Evolutionary conservation across 2,113 vertebrate species (phyloP), one percentile per base, ranked within the genome.

Genomic region (Antechinus stuartii): DNA sequence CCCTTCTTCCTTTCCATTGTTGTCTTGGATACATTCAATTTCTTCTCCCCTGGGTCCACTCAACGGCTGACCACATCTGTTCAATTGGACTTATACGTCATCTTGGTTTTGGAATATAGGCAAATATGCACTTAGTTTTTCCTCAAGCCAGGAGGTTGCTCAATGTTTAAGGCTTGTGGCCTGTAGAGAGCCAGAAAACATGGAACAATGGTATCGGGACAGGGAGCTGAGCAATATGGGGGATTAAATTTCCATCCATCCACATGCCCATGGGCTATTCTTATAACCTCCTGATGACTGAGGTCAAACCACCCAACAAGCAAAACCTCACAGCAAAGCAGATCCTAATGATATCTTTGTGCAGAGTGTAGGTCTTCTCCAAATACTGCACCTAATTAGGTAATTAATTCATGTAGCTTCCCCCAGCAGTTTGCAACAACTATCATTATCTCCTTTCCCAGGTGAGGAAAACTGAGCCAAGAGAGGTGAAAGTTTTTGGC

Each of bases 121-220:
- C 98, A 98, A 98, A 57, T 97, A 98, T 98, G 98, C 98, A 98
- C 98, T 98, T 98, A 98, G 97, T 96, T 98, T 89, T 94, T 90
- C 96, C 95, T 47, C 89, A 92, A 92, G 96, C 97, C 97, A 97
- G 96, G 91, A 96, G 91, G 94, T 98, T 96, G 97, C 96, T 97
- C 96, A 98, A 97, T 96, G 89, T 93, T 89, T 95, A 97, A 97
- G 96, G 95, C 57, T 92, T 92, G 53, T 93, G 90, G 94, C 90
- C 19, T 0, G 35, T 92, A 46, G 68, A 94, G 42, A 94, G 96
- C 94, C 96, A 97, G 97, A 61, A 97, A 93, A 90, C 49, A 89
- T 61, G 46, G 93, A 92, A 94, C 96, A 93, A 91, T 84, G 54
- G 91, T 92, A 35, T 93, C 47, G 24, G 92, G 50, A 94, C 46